These are phyloP conservation scores for Boloria selene DNA, from an alignment of 2,888 invertebrate genomes.

Conservation along the genomic window DNA sequence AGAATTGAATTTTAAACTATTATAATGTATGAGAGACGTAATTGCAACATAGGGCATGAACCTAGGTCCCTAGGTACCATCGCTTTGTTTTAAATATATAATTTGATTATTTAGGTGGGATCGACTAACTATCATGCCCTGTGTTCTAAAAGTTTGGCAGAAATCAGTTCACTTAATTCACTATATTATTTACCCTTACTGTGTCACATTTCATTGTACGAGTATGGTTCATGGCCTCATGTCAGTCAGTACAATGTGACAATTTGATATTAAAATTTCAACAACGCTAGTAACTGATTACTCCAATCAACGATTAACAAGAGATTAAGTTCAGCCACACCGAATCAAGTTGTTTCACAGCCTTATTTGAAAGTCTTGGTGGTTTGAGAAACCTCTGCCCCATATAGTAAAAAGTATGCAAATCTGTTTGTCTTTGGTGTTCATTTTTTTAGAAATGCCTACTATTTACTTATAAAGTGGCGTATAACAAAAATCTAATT, in stretches of 20 bases:
- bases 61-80: background rate
- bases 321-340: constrained; percentile 54
- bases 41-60: constrained; percentile 18
- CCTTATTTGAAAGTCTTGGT: constrained; percentile 75
- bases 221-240: background rate
- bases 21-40: background rate
- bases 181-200: constrained; percentile 3
- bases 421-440: constrained; percentile 36
- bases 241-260: constrained; percentile 2
- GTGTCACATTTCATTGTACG: constrained; percentile 1
- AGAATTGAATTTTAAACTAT: background rate
- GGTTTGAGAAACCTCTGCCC: constrained; percentile 60
- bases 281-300: constrained; percentile 3
- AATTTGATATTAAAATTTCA: background rate
- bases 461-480: constrained; percentile 18
- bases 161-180: constrained; percentile 10
- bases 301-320: constrained; percentile 5
- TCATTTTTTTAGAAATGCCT: constrained; percentile 29
- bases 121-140: constrained; percentile 22
- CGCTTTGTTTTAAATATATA: background rate
- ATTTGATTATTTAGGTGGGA: constrained; percentile 19
- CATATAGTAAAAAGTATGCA: constrained; percentile 29
- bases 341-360: constrained; percentile 77
- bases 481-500: constrained; percentile 17
- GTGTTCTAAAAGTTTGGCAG: constrained; percentile 6